phyloP scores from a whole-genome alignment of 2,113 vertebrate species.

The Dipodomys spectabilis region DNA sequence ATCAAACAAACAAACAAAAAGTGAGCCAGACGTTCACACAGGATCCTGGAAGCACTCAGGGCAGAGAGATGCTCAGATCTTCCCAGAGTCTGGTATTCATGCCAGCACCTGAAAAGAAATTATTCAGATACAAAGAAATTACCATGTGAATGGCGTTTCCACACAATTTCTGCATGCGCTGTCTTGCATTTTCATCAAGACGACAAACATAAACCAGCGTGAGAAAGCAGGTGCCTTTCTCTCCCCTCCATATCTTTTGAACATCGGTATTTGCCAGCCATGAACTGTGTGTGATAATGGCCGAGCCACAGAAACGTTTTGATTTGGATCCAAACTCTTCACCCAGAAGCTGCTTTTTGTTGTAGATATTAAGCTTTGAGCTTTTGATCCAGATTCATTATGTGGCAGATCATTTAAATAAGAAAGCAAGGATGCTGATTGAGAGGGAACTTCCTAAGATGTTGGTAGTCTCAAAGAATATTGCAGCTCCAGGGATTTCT shows the following conservation, averaged over 20 bases:
- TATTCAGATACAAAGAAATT: conserved; percentile 88
- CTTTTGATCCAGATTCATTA: conserved; percentile 84
- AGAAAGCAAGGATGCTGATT: conserved; percentile 67
- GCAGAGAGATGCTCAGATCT: conserved; percentile 77
- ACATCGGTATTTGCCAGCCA: conserved; percentile 85
- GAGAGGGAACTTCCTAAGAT: conserved; percentile 64
- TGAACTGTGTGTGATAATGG: conserved; percentile 78
- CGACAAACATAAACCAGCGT: conserved; percentile 84
- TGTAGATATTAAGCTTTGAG: conserved; percentile 77
- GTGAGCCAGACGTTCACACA: conserved; percentile 72
- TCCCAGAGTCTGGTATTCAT: conserved; percentile 80
- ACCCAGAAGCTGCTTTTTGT: conserved; percentile 78
- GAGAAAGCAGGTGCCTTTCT: conserved; percentile 88
- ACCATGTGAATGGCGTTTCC: conserved; percentile 88
- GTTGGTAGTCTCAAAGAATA: conserved; percentile 69
- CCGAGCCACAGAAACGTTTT: conserved; percentile 80
- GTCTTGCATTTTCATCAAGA: conserved; percentile 88
- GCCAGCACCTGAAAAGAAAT: conserved; percentile 87
- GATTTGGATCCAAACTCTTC: conserved; percentile 79
- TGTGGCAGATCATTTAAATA: conserved; percentile 80
- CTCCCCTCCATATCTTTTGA: conserved; percentile 84
- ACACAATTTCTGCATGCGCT: conserved; percentile 84
- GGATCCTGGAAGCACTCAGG: conserved; percentile 71
- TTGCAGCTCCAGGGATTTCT: conserved; percentile 70
- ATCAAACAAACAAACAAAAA: conserved; percentile 56